A percentile compares a stretch with the other conserved stretches of the same genome.
phyloP scores from a whole-genome alignment of 2,113 vertebrate species.

The Odocoileus hemionus region DNA sequence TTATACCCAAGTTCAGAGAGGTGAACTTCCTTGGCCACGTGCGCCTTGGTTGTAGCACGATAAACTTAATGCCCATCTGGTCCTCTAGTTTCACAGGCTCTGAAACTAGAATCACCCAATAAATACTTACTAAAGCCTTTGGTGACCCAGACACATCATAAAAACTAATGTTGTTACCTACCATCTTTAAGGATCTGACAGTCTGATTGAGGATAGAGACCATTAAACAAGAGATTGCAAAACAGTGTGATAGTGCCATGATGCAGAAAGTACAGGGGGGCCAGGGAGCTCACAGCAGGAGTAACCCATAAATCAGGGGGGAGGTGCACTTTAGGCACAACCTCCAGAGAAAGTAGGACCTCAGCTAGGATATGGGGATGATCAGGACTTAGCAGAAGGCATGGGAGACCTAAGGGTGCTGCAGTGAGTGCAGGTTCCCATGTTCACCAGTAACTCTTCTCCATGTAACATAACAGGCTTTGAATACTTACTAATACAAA shows the following conservation, averaged over 20 bases:
- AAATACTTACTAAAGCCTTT: not conserved
- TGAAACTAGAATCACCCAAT: not conserved
- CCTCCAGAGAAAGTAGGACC: not conserved
- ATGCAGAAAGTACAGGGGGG: not conserved
- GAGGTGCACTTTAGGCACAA: not conserved
- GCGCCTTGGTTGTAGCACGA: not conserved
- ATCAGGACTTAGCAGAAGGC: not conserved
- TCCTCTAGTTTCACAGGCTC: not conserved
- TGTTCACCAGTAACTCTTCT: not conserved
- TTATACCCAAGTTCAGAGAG: not conserved
- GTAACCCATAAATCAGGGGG: not conserved
- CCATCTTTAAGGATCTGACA: not conserved
- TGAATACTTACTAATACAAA: not conserved
- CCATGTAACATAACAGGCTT: not conserved
- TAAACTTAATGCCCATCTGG: not conserved
- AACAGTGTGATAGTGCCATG: not conserved
- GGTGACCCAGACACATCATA: not conserved
- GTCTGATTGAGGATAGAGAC: not conserved
- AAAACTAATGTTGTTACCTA: not conserved
- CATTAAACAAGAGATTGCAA: not conserved
- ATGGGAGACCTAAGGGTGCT: not conserved
- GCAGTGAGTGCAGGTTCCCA: not conserved
- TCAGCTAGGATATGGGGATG: not conserved
- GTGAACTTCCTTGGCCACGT: not conserved
- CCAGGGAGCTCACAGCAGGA: not conserved